These are phyloP conservation scores for Margaritifera margaritifera DNA, from an alignment of 2,888 invertebrate species.

Conservation along the genomic window DNA sequence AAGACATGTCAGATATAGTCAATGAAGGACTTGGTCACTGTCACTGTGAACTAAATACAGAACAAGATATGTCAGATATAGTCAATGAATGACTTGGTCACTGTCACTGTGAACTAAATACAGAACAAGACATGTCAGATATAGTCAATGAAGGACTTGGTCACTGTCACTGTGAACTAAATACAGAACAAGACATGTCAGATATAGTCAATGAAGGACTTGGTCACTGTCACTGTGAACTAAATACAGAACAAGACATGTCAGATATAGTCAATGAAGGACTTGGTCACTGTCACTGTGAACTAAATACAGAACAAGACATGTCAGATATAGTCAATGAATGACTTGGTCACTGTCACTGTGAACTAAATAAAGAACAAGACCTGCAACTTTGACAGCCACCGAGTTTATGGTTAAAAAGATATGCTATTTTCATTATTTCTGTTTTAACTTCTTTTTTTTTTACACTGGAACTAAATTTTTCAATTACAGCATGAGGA, in stretches of 20 bases:
- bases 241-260: constrained; percentile 71
- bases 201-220: constrained; percentile 83
- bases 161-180: constrained; percentile 95
- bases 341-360: constrained; percentile 95
- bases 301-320: constrained; percentile 79
- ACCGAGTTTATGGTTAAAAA: not conserved
- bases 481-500: too few species aligned
- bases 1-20: not conserved
- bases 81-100: constrained; percentile 91
- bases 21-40: constrained; percentile 95
- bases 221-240: constrained; percentile 96
- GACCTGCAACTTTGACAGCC: not conserved
- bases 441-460: too few species aligned
- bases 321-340: constrained; percentile 76
- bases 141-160: constrained; percentile 87
- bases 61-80: not conserved
- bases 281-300: constrained; percentile 94
- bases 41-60: constrained; percentile 88
- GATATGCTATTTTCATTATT: too few species aligned
- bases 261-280: constrained; percentile 80
- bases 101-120: constrained; percentile 92
- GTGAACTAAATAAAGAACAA: constrained; percentile 82
- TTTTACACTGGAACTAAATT: too few species aligned
- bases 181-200: constrained; percentile 26
- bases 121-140: constrained; percentile 13